Conservation (phyloP, 2,113 vertebrate species). For the Ammodramus savannarum region DNA sequence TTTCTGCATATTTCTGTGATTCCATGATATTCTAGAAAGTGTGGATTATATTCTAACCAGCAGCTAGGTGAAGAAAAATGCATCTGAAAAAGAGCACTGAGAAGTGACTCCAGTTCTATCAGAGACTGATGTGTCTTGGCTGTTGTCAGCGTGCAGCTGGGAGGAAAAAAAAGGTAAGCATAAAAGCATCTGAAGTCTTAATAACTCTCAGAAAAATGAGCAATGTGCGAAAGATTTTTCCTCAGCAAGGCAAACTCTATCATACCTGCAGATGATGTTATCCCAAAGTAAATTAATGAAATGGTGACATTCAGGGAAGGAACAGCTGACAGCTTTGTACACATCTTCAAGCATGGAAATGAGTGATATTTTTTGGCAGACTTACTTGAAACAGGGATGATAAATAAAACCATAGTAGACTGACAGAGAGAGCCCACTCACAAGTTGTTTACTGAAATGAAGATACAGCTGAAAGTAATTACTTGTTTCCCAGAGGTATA, state of each 20-base stretch:
- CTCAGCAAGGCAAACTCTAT: not conserved
- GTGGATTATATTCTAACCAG: not conserved
- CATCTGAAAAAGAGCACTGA: not conserved
- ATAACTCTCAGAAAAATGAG: slow-evolving; percentile 19
- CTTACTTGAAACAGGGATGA: slow-evolving; percentile 19
- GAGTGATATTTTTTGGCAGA: slow-evolving; percentile 46
- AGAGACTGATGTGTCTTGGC: not conserved
- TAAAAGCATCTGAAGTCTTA: slow-evolving; percentile 2
- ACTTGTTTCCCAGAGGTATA: slow-evolving; percentile 46
- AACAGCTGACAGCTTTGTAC: slow-evolving; percentile 36
- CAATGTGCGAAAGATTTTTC: not conserved
- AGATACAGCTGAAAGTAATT: slow-evolving; percentile 51
- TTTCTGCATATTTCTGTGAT: not conserved
- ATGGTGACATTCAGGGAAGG: slow-evolving; percentile 28
- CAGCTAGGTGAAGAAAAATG: not conserved
- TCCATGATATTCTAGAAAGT: not conserved
- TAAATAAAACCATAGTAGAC: slow-evolving; percentile 7
- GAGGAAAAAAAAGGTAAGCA: not conserved
- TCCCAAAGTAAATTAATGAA: slow-evolving; percentile 47
- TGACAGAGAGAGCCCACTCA: slow-evolving; percentile 49
- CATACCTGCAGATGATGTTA: slow-evolving; percentile 6
- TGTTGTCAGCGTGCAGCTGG: not conserved
- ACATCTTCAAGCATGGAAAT: not conserved
- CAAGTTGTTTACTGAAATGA: slow-evolving; percentile 58
- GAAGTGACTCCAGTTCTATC: not conserved